A percentile compares a stretch with the other conserved stretches of the same genome.
phyloP scores from a whole-genome alignment of 2,113 vertebrate species.

The Ibidorhyncha struthersii region DNA sequence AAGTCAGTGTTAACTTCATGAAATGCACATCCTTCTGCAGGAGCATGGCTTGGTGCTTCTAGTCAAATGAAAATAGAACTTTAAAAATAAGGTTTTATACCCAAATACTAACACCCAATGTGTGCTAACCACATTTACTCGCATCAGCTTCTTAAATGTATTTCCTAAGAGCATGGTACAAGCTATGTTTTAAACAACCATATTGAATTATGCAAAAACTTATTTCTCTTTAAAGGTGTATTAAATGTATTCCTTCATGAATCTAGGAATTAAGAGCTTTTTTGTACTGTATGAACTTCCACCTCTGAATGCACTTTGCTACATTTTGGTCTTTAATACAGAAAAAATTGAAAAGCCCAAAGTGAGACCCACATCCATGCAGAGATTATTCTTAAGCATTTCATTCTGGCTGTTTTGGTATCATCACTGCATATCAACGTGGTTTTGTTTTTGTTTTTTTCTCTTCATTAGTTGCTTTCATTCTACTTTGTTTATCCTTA shows the following conservation, averaged over 20 bases:
- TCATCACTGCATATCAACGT: constrained; percentile 56
- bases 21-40: constrained; percentile 40
- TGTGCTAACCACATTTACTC: not conserved
- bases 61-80: not conserved
- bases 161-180: constrained; percentile 33
- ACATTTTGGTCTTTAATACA: constrained; percentile 40
- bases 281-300: constrained; percentile 28
- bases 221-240: constrained; percentile 8
- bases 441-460: not conserved
- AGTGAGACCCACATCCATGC: constrained; percentile 79
- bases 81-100: constrained; percentile 28
- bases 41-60: constrained; percentile 34
- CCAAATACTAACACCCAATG: not conserved
- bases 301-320: constrained; percentile 50
- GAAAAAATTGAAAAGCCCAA: constrained; percentile 21
- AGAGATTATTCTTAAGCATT: constrained; percentile 78
- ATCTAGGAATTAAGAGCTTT: not conserved
- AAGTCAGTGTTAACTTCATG: constrained; percentile 24
- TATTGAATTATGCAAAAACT: constrained; percentile 32
- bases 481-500: constrained; percentile 64
- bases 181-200: constrained; percentile 8
- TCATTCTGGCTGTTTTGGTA: constrained; percentile 73
- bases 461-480: constrained; percentile 66
- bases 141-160: not conserved
- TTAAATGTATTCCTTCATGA: constrained; percentile 49